These are phyloP conservation scores for Danaus chrysippus DNA, from an alignment of 2,888 invertebrate species.

Conservation along the genomic window DNA sequence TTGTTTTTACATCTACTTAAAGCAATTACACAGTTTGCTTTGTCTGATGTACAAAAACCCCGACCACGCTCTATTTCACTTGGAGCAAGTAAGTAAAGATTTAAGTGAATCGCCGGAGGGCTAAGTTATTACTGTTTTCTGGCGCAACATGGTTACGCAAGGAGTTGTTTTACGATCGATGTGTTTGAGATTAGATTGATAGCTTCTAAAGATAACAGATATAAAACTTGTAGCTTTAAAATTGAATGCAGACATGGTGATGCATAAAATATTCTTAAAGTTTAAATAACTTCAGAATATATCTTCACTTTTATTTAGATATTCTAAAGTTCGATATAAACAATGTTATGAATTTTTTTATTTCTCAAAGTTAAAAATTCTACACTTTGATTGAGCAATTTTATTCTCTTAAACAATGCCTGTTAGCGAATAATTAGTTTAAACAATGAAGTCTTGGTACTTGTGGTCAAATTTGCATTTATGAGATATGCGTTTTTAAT, in stretches of 20 bases:
- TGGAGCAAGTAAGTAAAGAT: slow-evolving; percentile 28
- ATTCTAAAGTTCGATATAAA: neutral
- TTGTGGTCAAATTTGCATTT: slow-evolving; percentile 32
- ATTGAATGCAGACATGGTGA: neutral
- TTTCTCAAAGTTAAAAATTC: neutral
- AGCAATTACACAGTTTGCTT: slow-evolving; percentile 5
- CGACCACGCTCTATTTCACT: slow-evolving; percentile 25
- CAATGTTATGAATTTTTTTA: neutral
- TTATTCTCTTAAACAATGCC: neutral
- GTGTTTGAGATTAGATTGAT: slow-evolving; percentile 23
- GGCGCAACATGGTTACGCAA: slow-evolving; percentile 25
- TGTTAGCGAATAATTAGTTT: slow-evolving; percentile 12
- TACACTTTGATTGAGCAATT: neutral
- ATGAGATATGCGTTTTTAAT: slow-evolving; percentile 39
- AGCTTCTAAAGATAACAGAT: neutral
- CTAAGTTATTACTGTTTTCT: slow-evolving; percentile 32
- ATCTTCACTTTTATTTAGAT: no score
- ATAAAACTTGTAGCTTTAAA: neutral
- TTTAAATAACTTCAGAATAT: no score
- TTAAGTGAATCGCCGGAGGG: slow-evolving; percentile 29
- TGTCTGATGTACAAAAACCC: slow-evolving; percentile 13
- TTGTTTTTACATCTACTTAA: neutral
- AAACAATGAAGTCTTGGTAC: slow-evolving; percentile 18
- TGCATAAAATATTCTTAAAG: no score
- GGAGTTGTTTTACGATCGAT: slow-evolving; percentile 26